Evolutionary conservation across 2,888 invertebrate genomes (phyloP).

Genomic region (Xiphydria camelus): DNA sequence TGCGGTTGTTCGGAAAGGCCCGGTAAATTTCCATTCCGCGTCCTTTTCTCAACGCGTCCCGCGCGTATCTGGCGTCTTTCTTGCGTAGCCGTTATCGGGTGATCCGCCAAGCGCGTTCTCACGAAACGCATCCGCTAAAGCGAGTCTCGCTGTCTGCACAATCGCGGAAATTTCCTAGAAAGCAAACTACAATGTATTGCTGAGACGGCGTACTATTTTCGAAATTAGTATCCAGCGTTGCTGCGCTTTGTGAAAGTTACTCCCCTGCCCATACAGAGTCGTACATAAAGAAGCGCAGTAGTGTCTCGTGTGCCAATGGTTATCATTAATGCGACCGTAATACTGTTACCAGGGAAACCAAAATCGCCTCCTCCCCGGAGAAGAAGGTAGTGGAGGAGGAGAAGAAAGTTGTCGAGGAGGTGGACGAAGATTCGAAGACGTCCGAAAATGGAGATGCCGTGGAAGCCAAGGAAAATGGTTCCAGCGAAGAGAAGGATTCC

Average conservation of each 20-base stretch:
- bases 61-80: neutral
- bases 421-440: conserved; percentile 55
- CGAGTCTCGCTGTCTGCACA: too few relatives aligned
- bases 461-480: conserved; percentile 57
- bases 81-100: too few relatives aligned
- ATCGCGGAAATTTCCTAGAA: too few relatives aligned
- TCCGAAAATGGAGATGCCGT: conserved; percentile 55
- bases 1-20: neutral
- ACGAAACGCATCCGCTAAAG: too few relatives aligned
- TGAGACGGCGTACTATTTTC: too few relatives aligned
- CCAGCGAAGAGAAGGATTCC: conserved; percentile 54
- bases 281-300: too few relatives aligned
- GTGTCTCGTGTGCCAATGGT: too few relatives aligned
- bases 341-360: conserved; percentile 50
- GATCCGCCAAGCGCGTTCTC: too few relatives aligned
- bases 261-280: too few relatives aligned
- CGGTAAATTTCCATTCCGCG: neutral
- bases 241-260: too few relatives aligned
- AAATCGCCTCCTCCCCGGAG: conserved; percentile 54
- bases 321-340: conserved; percentile 10
- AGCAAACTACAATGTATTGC: too few relatives aligned
- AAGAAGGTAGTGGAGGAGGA: conserved; percentile 59
- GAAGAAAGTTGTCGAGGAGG: conserved; percentile 56
- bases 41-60: conserved; percentile 1
- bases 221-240: too few relatives aligned